These are phyloP conservation scores for Lamellibrachia satsuma DNA, from an alignment of 2,888 invertebrate species.

Conservation along the genomic window DNA sequence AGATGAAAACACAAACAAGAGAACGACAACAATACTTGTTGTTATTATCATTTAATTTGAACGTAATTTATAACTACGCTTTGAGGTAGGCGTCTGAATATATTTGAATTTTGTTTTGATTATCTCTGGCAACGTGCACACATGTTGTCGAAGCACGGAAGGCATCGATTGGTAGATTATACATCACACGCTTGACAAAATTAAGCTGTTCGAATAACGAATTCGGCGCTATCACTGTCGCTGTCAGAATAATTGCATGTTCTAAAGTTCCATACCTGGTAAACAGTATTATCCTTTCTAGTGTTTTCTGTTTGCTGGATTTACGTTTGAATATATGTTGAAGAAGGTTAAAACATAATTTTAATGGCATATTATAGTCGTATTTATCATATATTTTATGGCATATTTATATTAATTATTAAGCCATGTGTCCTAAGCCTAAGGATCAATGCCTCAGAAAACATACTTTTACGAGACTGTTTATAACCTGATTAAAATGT, in stretches of 20 bases:
- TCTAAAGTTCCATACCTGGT: not conserved
- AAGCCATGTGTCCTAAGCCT: too few species aligned
- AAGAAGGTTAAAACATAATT: too few species aligned
- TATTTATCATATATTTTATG: too few species aligned
- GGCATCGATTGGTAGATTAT: not conserved
- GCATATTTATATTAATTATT: too few species aligned
- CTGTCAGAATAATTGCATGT: not conserved
- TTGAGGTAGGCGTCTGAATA: not conserved
- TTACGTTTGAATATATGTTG: too few species aligned
- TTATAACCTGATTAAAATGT: too few species aligned
- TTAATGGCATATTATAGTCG: too few species aligned
- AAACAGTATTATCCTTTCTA: not conserved
- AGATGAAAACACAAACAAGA: not conserved
- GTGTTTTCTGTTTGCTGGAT: too few species aligned
- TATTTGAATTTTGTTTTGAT: not conserved
- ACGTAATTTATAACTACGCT: not conserved
- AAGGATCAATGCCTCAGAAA: too few species aligned
- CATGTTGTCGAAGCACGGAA: slow-evolving; percentile 6
- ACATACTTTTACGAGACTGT: too few species aligned
- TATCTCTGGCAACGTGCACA: not conserved
- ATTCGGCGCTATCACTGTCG: not conserved
- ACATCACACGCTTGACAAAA: not conserved
- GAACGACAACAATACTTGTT: slow-evolving; percentile 17
- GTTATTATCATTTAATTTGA: slow-evolving; percentile 5
- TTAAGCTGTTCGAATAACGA: not conserved